A percentile compares a stretch with the other conserved stretches of the same genome.
Conservation (phyloP, 35 echinoderm and acorn worm genomes). For the Apostichopus japonicus region DNA sequence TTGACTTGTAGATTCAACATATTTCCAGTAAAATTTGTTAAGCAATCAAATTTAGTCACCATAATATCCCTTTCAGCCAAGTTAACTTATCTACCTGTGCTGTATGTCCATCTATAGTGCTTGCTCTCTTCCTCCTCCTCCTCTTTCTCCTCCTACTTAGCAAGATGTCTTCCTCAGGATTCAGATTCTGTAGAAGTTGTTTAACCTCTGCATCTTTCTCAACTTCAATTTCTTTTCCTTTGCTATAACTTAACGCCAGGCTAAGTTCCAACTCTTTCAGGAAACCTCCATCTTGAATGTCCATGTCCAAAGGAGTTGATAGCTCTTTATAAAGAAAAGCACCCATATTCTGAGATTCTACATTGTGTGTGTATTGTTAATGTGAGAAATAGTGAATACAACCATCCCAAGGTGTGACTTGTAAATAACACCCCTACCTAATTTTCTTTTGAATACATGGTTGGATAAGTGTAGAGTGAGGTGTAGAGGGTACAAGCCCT, state of each 20-base stretch:
- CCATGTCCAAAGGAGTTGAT: neutral
- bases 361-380: neutral
- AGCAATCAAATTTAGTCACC: too few relatives aligned
- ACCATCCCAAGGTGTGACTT: neutral
- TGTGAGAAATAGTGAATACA: neutral
- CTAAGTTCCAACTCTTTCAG: neutral
- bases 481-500: neutral
- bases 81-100: conserved; percentile 2
- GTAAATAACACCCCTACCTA: neutral
- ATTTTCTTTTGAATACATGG: neutral
- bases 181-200: conserved; percentile 8
- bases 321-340: neutral
- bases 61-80: too few relatives aligned
- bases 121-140: neutral
- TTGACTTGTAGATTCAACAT: too few relatives aligned
- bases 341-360: neutral
- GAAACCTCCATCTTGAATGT: neutral
- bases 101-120: conserved; percentile 2
- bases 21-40: too few relatives aligned
- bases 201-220: conserved; percentile 3
- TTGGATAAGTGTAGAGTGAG: neutral
- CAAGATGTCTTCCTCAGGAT: conserved; percentile 27
- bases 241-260: neutral
- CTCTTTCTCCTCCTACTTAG: neutral
- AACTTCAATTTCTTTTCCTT: neutral